Evolutionary conservation across 1,140 invertebrate genomes (phyloP), one percentile per base, ranked within the genome.

Genomic region (Drosophila persimilis): DNA sequence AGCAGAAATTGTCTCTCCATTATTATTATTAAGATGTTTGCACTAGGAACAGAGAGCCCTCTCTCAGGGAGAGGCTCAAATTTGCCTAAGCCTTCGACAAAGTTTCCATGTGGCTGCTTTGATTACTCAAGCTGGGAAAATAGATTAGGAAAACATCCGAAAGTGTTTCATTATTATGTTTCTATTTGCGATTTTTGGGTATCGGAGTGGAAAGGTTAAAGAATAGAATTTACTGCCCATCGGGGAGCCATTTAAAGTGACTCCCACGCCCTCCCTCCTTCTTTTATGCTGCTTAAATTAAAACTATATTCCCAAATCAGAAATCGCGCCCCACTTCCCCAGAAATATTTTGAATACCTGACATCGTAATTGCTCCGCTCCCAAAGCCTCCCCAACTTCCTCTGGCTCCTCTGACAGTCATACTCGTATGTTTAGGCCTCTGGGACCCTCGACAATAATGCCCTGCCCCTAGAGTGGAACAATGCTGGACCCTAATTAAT

Each of bases 401-500:
- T 20, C 11, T 4, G 11, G 11, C n/a, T n/a, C 11, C 20, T 20
- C 11, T 4, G 11, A 8, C n/a, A 67, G 45, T 67, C 65, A 69
- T 69, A 20, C 20, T 20, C 20, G 20, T 20, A 69, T 69, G 63
- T 56, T 69, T 67, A 67, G 2, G 20, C 20, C 20, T 69, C 51
- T 56, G 44, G 35, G 44, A 48, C 65, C 51, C 65, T 31, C 45
- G 65, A 69, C 65, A 48, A 48, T 66, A 55, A 66, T 31, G 44
- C 44, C 17, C 17, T 13, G 24, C 63, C 45, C 70, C 73, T 83
- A 70, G 70, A 78, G 66, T 69, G 53, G 79, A 70, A 83, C 78
- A 74, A 84, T 74, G 51, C 70, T 44, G 65, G 70, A 88, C 83
- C 81, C 77, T 88, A 86, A 86, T 86, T 86, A 88, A 75, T 72